A percentile compares a stretch with the other conserved stretches of the same genome.
phyloP scores from a whole-genome alignment of 2,888 invertebrate species.

The Leptopterna dolabrata region DNA sequence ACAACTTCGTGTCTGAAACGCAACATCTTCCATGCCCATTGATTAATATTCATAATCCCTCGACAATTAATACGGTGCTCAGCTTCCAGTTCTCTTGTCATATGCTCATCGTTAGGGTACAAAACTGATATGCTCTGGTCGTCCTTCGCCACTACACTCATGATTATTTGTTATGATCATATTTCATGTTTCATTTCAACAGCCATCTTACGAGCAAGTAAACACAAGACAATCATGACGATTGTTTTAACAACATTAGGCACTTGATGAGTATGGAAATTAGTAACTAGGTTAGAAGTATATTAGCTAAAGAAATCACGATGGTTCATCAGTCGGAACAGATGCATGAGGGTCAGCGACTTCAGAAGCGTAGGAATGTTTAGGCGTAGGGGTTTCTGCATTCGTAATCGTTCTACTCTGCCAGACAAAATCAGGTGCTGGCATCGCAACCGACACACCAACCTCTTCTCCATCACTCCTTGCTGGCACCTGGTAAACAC shows the following conservation, averaged over 20 bases:
- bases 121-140: too few species aligned
- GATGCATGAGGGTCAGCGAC: neutral
- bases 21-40: too few species aligned
- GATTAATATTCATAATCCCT: too few species aligned
- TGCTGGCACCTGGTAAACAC: neutral
- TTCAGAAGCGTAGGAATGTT: neutral
- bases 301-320: neutral
- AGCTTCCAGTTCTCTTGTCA: too few species aligned
- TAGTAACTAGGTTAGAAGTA: neutral
- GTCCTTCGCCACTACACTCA: too few species aligned
- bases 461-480: neutral
- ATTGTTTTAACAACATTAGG: neutral
- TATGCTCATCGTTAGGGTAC: too few species aligned
- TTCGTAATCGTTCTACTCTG: neutral
- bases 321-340: neutral
- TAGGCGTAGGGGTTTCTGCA: neutral
- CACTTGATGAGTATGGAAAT: neutral
- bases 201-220: too few species aligned
- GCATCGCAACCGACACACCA: neutral
- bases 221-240: too few species aligned
- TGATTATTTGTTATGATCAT: too few species aligned
- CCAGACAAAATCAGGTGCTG: neutral
- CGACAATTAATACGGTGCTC: too few species aligned
- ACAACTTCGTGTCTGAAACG: too few species aligned
- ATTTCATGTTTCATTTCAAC: too few species aligned